These are phyloP conservation scores for human DNA, from an alignment of 2,113 vertebrate species.

Conservation along the genomic window GRCh38 chr2:223396501-223397000, in stretches of 20 bases:
- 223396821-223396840: no score
- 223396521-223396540: no score
- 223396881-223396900: neutral
- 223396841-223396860: neutral
- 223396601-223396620: no score
- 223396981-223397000: neutral
- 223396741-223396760: neutral
- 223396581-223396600: no score
- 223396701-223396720: neutral
- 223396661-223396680: neutral
- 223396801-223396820: neutral
- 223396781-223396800: neutral
- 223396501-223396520: no score
- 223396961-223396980: neutral
- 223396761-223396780: neutral
- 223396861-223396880: neutral
- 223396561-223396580: no score
- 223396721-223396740: neutral
- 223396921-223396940: neutral
- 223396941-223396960: neutral
- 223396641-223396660: no score
- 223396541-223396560: no score
- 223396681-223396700: neutral
- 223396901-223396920: neutral
- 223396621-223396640: no score